Evolutionary conservation across 2,113 vertebrate species (phyloP).

Genomic region (Rhinolophus sinicus): DNA sequence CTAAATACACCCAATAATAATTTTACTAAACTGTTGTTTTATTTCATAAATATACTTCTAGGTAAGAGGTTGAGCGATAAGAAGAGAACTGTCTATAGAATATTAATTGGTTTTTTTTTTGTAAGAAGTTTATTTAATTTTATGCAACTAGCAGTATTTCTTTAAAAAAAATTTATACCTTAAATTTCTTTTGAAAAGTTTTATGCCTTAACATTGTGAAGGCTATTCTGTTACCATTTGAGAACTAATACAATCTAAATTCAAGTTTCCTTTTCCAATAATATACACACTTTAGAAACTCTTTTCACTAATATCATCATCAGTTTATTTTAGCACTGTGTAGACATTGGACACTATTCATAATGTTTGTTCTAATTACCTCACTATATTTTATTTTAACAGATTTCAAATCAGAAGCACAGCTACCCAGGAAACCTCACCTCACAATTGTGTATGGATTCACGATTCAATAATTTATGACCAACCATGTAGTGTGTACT

Average conservation of each 20-base stretch:
- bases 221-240: not conserved
- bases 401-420: constrained; percentile 71
- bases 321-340: not conserved
- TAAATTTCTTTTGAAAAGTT: not conserved
- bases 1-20: not conserved
- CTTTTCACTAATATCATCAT: not conserved
- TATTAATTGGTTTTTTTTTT: not conserved
- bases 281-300: not conserved
- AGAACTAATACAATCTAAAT: not conserved
- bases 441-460: constrained; percentile 71
- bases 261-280: not conserved
- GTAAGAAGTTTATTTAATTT: constrained; percentile 7
- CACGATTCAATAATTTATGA: constrained; percentile 47
- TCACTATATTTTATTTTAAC: constrained; percentile 1
- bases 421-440: not conserved
- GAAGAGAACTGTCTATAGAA: not conserved
- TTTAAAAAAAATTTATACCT: not conserved
- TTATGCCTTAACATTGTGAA: not conserved
- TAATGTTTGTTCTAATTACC: not conserved
- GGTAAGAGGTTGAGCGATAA: not conserved
- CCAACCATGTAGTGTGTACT: not conserved
- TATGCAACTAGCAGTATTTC: not conserved
- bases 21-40: not conserved
- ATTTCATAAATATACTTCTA: not conserved
- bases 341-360: not conserved